Conservation (phyloP, 2,888 invertebrate genomes). For the Eupithecia pulchellata region DNA sequence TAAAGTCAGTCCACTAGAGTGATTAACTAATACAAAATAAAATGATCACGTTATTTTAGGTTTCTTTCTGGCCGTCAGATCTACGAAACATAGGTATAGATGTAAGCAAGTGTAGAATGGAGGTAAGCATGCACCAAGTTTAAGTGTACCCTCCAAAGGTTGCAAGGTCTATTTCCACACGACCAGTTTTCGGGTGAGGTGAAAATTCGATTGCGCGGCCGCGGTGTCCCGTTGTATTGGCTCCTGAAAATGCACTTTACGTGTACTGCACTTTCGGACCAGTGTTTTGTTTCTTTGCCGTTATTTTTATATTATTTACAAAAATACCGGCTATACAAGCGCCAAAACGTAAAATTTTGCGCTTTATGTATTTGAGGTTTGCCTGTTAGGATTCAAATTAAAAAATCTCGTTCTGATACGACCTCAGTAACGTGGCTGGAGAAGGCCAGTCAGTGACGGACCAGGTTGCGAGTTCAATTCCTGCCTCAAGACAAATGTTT, state of each 20-base stretch:
- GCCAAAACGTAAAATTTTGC: not conserved
- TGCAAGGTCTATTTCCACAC: conserved; percentile 24
- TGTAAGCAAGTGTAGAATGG: too few relatives aligned
- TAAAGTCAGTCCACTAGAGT: too few relatives aligned
- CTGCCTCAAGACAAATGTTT: too few relatives aligned
- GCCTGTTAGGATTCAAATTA: not conserved
- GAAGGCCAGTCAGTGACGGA: too few relatives aligned
- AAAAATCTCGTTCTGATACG: too few relatives aligned
- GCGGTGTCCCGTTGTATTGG: conserved; percentile 46
- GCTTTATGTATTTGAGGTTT: not conserved
- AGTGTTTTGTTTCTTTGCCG: conserved; percentile 38
- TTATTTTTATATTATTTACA: not conserved
- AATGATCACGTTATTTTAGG: too few relatives aligned
- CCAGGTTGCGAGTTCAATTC: too few relatives aligned
- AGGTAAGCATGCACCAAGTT: not conserved
- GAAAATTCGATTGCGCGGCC: conserved; percentile 61
- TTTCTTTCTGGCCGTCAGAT: too few relatives aligned
- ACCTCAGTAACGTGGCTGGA: too few relatives aligned
- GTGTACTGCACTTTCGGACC: conserved; percentile 53
- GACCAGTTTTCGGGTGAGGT: conserved; percentile 54
- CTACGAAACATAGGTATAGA: too few relatives aligned
- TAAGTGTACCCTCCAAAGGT: conserved; percentile 31
- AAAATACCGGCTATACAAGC: not conserved
- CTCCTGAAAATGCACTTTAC: conserved; percentile 60
- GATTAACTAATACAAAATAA: too few relatives aligned